These are phyloP conservation scores for Cossypha polioptera DNA, from an alignment of 2,797 vertebrate species.

Conservation along the genomic window DNA sequence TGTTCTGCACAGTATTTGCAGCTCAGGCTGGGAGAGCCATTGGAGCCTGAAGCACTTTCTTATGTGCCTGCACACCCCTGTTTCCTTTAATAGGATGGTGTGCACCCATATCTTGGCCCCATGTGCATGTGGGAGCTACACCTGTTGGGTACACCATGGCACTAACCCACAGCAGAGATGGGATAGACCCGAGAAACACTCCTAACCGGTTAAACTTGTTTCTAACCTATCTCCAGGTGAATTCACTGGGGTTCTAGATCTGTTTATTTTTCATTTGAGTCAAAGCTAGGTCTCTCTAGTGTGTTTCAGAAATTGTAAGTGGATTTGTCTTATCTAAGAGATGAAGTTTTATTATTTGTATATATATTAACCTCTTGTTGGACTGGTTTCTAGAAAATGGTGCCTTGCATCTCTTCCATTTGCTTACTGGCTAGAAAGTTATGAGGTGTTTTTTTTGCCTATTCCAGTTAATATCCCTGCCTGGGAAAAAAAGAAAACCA, in stretches of 20 bases:
- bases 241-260: background rate
- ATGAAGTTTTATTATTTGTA: background rate
- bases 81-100: background rate
- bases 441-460: background rate
- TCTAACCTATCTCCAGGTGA: background rate
- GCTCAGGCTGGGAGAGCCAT: background rate
- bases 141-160: rapidly evolving
- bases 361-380: background rate
- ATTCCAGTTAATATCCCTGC: background rate
- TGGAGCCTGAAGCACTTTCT: rapidly evolving
- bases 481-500: background rate
- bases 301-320: background rate
- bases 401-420: rapidly evolving
- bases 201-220: background rate
- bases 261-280: background rate
- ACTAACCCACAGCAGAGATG: background rate
- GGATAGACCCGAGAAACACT: background rate
- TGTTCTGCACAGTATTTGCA: rapidly evolving
- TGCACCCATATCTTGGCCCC: background rate
- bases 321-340: background rate
- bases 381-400: background rate
- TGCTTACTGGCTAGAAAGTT: background rate
- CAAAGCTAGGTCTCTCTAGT: background rate
- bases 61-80: background rate
- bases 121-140: rapidly evolving